Percentiles rank a stretch among this genome's conserved stretches.
Conservation (phyloP, 1,140 invertebrate genomes). For the Zaprionus ghesquierei region DNA sequence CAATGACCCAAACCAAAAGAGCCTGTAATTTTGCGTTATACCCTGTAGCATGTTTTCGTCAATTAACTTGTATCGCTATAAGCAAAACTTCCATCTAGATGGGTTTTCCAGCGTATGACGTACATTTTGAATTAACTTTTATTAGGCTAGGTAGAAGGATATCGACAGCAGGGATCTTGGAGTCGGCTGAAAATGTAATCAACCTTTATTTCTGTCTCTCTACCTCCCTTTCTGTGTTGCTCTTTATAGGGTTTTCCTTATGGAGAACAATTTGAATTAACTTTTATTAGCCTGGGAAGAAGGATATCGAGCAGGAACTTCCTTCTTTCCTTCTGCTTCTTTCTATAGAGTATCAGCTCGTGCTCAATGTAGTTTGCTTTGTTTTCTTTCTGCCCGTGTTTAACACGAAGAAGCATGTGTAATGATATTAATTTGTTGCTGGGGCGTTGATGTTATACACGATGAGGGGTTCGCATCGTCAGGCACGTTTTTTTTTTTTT, state of each 20-base stretch:
- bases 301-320: too few relatives aligned
- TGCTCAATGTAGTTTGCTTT: background rate
- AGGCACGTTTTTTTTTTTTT: constrained; percentile 16
- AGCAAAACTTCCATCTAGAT: background rate
- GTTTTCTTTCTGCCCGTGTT: constrained; percentile 1
- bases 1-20: constrained; percentile 46
- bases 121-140: background rate
- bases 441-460: constrained; percentile 35
- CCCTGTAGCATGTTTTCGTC: background rate
- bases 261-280: too few relatives aligned
- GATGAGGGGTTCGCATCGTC: constrained; percentile 16
- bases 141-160: background rate
- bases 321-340: too few relatives aligned
- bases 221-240: too few relatives aligned
- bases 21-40: constrained; percentile 37
- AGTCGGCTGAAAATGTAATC: too few relatives aligned
- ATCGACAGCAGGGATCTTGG: too few relatives aligned
- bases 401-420: constrained; percentile 21
- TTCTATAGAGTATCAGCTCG: background rate
- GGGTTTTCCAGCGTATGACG: background rate
- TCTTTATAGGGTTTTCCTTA: too few relatives aligned
- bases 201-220: too few relatives aligned
- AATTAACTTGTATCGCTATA: background rate
- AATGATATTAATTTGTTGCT: constrained; percentile 63
- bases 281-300: background rate